Conservation (phyloP, 2,888 invertebrate species). For the Lithosia quadra region DNA sequence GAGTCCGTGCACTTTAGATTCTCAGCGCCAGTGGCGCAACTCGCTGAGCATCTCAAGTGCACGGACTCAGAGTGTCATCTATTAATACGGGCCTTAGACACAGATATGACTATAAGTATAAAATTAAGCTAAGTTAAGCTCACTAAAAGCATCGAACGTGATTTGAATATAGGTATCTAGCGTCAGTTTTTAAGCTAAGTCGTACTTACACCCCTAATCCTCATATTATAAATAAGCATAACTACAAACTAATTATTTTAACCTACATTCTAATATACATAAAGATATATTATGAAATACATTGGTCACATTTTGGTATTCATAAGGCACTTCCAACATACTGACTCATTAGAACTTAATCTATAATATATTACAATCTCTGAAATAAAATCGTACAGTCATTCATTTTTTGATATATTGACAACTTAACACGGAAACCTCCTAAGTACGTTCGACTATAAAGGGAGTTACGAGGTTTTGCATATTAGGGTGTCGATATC, state of each 20-base stretch:
- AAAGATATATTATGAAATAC: slow-evolving; percentile 28
- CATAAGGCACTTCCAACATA: slow-evolving; percentile 40
- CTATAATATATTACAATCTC: slow-evolving; percentile 2
- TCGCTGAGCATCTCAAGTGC: too few species aligned
- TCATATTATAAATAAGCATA: not conserved
- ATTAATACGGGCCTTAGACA: not conserved
- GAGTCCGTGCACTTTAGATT: too few species aligned
- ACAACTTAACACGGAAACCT: not conserved
- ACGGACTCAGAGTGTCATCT: too few species aligned
- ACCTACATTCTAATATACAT: slow-evolving; percentile 15
- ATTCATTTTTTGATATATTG: not conserved
- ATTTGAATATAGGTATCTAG: not conserved
- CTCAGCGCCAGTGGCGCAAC: too few species aligned
- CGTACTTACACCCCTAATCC: not conserved
- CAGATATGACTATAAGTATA: not conserved
- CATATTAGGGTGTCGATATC: too few species aligned
- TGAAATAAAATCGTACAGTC: not conserved
- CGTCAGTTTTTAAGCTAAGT: not conserved
- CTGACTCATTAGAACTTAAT: slow-evolving; percentile 7
- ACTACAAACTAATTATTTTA: not conserved
- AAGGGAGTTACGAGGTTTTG: not conserved
- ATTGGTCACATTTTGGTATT: slow-evolving; percentile 50
- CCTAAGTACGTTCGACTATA: not conserved
- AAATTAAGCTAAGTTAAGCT: not conserved
- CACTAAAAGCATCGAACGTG: not conserved